Percentiles rank a stretch among this genome's conserved stretches.
Evolutionary conservation across 2,113 vertebrate species (phyloP).

Genomic region (Melanerpes aurifrons): DNA sequence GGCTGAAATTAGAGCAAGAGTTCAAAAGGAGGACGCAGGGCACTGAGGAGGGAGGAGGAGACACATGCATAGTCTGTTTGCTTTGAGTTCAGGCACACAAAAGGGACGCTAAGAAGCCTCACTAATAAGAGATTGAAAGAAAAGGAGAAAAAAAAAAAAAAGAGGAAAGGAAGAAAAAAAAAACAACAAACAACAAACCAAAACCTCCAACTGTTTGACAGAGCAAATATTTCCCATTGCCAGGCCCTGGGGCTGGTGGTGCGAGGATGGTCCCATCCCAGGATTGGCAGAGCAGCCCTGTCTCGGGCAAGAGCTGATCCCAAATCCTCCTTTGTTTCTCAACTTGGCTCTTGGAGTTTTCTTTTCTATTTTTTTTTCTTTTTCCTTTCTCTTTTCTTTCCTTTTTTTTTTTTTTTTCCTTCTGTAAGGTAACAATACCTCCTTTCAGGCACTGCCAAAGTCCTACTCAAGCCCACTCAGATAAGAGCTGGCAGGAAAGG

Average conservation of each 20-base stretch:
- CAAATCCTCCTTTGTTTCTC: slow-evolving; percentile 73
- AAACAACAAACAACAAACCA: neutral
- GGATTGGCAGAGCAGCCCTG: slow-evolving; percentile 4
- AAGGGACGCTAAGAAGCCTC: neutral
- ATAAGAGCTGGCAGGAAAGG: slow-evolving; percentile 71
- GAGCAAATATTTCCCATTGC: neutral
- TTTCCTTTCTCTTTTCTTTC: neutral
- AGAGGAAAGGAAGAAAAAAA: accelerated
- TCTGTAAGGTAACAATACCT: slow-evolving; percentile 70
- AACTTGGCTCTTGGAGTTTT: neutral
- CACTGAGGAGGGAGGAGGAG: neutral
- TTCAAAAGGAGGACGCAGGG: neutral
- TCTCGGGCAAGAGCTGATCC: slow-evolving; percentile 36
- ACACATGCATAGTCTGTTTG: accelerated
- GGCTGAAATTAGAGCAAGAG: neutral
- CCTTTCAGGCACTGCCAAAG: slow-evolving; percentile 76
- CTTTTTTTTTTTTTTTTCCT: neutral
- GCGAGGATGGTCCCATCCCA: neutral
- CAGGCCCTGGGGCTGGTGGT: neutral
- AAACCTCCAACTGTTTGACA: neutral
- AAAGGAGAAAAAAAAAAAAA: neutral
- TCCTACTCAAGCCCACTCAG: slow-evolving; percentile 53
- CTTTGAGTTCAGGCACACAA: neutral
- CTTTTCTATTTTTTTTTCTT: neutral
- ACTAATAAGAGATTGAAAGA: accelerated